Evolutionary conservation across 2,888 invertebrate species (phyloP).

Genomic region (Minunthozetes semirufus): DNA sequence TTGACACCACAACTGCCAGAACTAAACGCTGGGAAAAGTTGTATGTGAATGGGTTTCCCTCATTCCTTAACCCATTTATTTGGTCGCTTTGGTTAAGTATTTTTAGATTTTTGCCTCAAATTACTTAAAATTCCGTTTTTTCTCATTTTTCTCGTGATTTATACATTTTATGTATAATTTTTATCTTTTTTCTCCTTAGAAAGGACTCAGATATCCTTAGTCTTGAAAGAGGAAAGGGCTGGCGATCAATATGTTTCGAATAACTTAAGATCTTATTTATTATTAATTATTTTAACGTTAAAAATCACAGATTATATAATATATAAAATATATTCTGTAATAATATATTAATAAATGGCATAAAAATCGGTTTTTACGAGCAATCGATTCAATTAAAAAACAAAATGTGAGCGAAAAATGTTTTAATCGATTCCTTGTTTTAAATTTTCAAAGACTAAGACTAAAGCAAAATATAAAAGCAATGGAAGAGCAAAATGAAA

Average conservation of each 20-base stretch:
- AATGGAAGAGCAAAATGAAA: not conserved
- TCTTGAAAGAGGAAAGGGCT: not conserved
- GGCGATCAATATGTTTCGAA: not conserved
- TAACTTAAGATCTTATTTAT: not conserved
- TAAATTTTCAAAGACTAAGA: not conserved
- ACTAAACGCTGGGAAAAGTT: not conserved
- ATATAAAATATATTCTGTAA: conserved; percentile 1
- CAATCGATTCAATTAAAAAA: conserved; percentile 12
- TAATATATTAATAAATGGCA: not conserved
- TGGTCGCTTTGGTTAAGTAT: not conserved
- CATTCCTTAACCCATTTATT: not conserved
- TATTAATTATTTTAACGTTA: not conserved
- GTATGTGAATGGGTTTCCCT: too few species aligned
- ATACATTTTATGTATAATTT: not conserved
- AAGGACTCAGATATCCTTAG: not conserved
- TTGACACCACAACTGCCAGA: not conserved
- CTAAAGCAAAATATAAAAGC: not conserved
- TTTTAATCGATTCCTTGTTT: not conserved
- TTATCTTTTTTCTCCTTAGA: not conserved
- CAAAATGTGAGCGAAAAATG: not conserved
- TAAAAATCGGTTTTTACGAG: not conserved
- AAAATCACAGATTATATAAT: too few species aligned
- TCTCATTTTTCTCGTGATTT: not conserved
- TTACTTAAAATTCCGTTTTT: conserved; percentile 1
- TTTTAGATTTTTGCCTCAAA: not conserved